Evolutionary conservation across 1,140 invertebrate species (phyloP).

Genomic region (Yoshiicerus persimilis): DNA sequence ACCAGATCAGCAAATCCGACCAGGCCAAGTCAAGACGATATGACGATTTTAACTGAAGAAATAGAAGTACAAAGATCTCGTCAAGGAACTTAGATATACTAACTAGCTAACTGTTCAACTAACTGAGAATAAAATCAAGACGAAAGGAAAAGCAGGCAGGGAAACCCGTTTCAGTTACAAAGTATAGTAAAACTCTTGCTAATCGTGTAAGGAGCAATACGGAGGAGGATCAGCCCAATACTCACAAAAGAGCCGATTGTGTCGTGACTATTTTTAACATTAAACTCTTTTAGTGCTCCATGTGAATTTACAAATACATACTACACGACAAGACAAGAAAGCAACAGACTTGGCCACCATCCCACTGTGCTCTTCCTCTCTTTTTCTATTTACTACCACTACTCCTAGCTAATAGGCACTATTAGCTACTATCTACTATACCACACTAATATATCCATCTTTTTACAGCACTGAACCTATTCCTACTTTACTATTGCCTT

Average conservation of each 20-base stretch:
- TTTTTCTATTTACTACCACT: background rate
- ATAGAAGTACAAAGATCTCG: background rate
- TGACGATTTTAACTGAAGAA: background rate
- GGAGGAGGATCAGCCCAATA: conserved; percentile 1
- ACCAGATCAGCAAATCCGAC: background rate
- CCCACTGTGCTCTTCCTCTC: background rate
- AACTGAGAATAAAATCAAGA: background rate
- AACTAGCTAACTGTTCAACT: background rate
- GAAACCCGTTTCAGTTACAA: background rate
- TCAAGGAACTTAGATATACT: background rate
- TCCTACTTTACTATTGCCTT: background rate
- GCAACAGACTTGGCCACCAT: conserved; percentile 15
- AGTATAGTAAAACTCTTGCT: background rate
- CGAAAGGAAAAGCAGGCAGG: background rate
- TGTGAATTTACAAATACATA: conserved; percentile 12
- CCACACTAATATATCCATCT: background rate
- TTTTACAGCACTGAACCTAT: background rate
- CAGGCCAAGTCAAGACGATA: background rate
- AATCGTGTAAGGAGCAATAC: conserved; percentile 9
- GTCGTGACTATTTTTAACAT: conserved; percentile 39
- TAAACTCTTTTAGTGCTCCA: conserved; percentile 5
- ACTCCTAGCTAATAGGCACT: background rate
- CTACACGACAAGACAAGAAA: background rate
- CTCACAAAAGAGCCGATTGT: conserved; percentile 43
- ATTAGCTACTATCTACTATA: background rate